Percentiles rank a stretch among this genome's conserved stretches.
Conservation (phyloP, 53 echinoderm and acorn worm genomes). For the Mesocentrotus franciscanus region DNA sequence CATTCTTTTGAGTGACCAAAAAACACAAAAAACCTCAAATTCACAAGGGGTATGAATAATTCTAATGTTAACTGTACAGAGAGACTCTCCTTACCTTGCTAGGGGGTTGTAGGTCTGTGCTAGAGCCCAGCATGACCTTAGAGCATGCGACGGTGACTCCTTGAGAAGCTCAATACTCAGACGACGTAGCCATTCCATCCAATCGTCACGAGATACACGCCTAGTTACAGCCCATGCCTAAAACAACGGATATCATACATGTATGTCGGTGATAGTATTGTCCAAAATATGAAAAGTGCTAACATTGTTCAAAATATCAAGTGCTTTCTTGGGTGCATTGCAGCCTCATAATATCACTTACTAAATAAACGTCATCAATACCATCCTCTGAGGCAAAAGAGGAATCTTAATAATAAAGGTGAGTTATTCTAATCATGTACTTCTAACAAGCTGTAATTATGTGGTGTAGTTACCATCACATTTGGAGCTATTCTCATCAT, state of each 20-base stretch:
- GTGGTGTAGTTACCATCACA: too few relatives aligned
- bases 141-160: conserved; percentile 95
- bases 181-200: conserved; percentile 97
- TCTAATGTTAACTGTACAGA: too few relatives aligned
- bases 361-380: neutral
- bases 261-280: too few relatives aligned
- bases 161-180: conserved; percentile 95
- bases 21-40: too few relatives aligned
- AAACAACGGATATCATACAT: neutral
- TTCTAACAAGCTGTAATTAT: too few relatives aligned
- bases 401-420: too few relatives aligned
- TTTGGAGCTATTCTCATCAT: too few relatives aligned
- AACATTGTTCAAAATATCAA: neutral
- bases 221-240: conserved; percentile 95
- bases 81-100: conserved; percentile 77
- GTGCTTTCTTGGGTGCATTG: neutral
- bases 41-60: too few relatives aligned
- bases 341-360: neutral
- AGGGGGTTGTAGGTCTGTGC: conserved; percentile 95
- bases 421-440: too few relatives aligned
- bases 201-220: conserved; percentile 95
- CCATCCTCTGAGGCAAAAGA: too few relatives aligned
- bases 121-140: conserved; percentile 96
- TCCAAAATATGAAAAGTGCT: neutral
- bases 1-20: too few relatives aligned